phyloP scores from a whole-genome alignment of 2,113 vertebrate genomes.

The Antechinus stuartii region DNA sequence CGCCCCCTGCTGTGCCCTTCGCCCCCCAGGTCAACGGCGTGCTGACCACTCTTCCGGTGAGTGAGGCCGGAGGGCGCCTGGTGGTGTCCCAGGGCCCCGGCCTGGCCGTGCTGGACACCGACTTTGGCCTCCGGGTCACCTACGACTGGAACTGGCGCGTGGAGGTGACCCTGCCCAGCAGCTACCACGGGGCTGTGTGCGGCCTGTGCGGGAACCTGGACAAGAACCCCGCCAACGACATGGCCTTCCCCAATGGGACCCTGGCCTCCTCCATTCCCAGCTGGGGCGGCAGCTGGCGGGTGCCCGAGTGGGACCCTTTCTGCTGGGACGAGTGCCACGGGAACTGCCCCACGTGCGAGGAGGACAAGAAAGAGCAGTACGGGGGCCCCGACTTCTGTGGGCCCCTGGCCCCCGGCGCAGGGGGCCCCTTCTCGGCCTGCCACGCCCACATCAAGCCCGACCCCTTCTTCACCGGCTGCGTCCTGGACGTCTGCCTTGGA shows the following conservation, averaged over 20 bases:
- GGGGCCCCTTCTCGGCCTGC: conserved; percentile 84
- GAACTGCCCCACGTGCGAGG: conserved; percentile 81
- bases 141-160: conserved; percentile 86
- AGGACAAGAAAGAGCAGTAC: conserved; percentile 64
- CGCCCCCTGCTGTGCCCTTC: too few species aligned
- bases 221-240: conserved; percentile 72
- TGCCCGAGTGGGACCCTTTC: conserved; percentile 76
- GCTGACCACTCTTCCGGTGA: conserved; percentile 73
- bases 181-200: conserved; percentile 77
- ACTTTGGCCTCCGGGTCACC: conserved; percentile 84
- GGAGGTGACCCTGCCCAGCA: conserved; percentile 83
- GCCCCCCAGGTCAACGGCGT: conserved; percentile 76
- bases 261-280: conserved; percentile 41
- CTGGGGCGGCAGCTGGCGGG: conserved; percentile 85
- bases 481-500: conserved; percentile 84
- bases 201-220: conserved; percentile 90
- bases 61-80: conserved; percentile 64
- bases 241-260: not conserved
- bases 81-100: conserved; percentile 64
- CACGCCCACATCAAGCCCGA: conserved; percentile 69
- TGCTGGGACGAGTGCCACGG: conserved; percentile 86
- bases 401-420: conserved; percentile 67
- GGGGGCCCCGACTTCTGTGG: conserved; percentile 81
- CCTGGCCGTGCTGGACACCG: conserved; percentile 71
- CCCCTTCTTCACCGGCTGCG: conserved; percentile 82